Evolutionary conservation across 2,888 invertebrate species (phyloP), one percentile per base, ranked within the genome.

Genomic region (Limnephilus lunatus): DNA sequence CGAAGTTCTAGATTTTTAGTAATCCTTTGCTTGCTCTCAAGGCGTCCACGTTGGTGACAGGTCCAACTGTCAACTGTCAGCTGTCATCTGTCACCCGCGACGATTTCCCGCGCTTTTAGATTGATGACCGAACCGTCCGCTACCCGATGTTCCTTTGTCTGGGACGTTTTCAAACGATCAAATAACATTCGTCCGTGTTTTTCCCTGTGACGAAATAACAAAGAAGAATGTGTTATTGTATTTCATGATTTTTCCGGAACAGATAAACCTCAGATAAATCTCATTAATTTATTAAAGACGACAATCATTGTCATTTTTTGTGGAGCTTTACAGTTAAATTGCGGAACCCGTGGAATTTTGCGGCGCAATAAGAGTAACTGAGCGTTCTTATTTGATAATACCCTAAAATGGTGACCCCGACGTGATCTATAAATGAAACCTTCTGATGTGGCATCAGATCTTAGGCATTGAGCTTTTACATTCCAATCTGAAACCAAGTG

Each of bases 61-160:
- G 93, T 93, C 93, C 92, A 86, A 93, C 93, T 93, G 93, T 93
- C 93, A 92, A 90, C 92, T 91, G 92, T 92, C 93, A 93, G 87
- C 87, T 88, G 93, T 91, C 93, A 92, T 15, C 83, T 35, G 83
- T 35, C 68, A 68, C 68, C 81, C 82, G 81, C 85, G 80, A 89
- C 92, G 93, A 93, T 93, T 93, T 92, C 92, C 92, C 92, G 80
- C 87, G 83, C 89, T 48, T n/a, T 39, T 91, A 93, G 93, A 93
- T 93, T 93, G 93, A 93, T 93, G 93, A 92, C 92, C 92, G 19
- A 44, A 81, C 39, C 90, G 86, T 81, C 87, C 87, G 87, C 53
- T 53, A 31, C 53, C 81, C 90, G 90, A 31, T 48, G 90, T 83
- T 90, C 81, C 83, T 90, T 90, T 90, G 90, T 90, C 82, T 90